Evolutionary conservation across 2,113 vertebrate species (phyloP), one percentile per base, ranked within the genome.

Genomic region (Heliornis fulica): DNA sequence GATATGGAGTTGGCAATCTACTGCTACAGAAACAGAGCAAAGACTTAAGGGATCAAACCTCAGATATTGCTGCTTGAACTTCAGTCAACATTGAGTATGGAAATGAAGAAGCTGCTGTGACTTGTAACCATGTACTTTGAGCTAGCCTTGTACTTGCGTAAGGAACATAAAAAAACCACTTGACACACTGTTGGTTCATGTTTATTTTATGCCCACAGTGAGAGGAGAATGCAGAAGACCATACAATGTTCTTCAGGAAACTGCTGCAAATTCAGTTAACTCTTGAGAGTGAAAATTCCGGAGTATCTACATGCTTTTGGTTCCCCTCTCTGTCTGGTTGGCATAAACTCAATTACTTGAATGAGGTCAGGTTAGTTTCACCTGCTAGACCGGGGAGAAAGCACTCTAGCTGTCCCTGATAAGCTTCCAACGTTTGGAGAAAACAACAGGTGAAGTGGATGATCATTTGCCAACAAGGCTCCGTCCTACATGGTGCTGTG

Each of bases 41-140:
- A 85, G 43, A 79, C 80, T 82, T 76, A 15, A 91, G 65, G 53
- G 48, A 94, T 57, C 36, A 89, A 93, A 91, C 13, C 32, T 79
- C 61, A 68, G 54, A 76, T 4, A 5, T 45, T 2, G 3, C 40
- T 69, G 36, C 45, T 81, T 79, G n/a, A 93, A 91, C 89, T 89
- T 89, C 74, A 84, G 74, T 75, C 65, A 85, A 75, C 74, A 76
- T 9, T 41, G 65, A 75, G 82, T 89, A 95, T 81, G 57, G 66
- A 93, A 96, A 94, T 82, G 46, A 91, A 92, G 88, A 45, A 68
- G 61, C 43, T 71, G 31, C 40, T 79, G n/a, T 79, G 83, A 94
- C 89, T 96, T 87, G 29, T 69, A 94, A 56, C 34, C 60, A 40
- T 4, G 6, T 70, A 51, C 74, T 93, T 54, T 89, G 74, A 91